Evolutionary conservation across 2,113 vertebrate genomes (phyloP).

Genomic region (Oreochromis spilurus): DNA sequence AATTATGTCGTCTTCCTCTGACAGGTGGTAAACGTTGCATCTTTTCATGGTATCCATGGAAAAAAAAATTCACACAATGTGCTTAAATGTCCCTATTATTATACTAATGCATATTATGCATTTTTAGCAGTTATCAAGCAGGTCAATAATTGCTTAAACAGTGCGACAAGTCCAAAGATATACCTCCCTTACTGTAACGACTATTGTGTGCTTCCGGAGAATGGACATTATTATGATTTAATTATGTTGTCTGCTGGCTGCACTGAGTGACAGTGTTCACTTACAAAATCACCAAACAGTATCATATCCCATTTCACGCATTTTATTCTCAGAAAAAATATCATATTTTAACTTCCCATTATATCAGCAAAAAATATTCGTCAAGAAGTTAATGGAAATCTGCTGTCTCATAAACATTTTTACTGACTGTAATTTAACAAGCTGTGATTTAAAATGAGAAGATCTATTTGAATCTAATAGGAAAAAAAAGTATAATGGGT

Average conservation of each 20-base stretch:
- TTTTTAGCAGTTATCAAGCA: neutral
- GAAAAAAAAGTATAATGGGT: neutral
- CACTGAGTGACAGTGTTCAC: constrained; percentile 16
- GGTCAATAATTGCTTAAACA: neutral
- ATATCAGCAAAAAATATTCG: neutral
- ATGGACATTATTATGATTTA: neutral
- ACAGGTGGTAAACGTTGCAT: constrained; percentile 51
- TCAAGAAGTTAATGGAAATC: neutral
- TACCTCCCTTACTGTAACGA: neutral
- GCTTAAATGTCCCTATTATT: constrained; percentile 6
- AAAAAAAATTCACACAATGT: constrained; percentile 12
- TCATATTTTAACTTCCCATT: constrained; percentile 1
- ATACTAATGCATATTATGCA: neutral
- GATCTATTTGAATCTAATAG: constrained; percentile 6
- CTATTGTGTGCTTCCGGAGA: neutral
- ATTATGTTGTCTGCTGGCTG: neutral
- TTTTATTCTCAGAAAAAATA: constrained; percentile 46
- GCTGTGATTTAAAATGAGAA: constrained; percentile 32
- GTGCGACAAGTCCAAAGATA: neutral
- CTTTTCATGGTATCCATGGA: constrained; percentile 94
- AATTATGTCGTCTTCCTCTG: constrained; percentile 93
- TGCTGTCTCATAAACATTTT: constrained; percentile 9
- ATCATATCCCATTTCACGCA: constrained; percentile 6
- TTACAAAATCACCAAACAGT: constrained; percentile 10
- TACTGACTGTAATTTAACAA: constrained; percentile 3